Evolutionary conservation across 2,113 vertebrate genomes (phyloP).

Genomic region (Micronycteris hirsuta): DNA sequence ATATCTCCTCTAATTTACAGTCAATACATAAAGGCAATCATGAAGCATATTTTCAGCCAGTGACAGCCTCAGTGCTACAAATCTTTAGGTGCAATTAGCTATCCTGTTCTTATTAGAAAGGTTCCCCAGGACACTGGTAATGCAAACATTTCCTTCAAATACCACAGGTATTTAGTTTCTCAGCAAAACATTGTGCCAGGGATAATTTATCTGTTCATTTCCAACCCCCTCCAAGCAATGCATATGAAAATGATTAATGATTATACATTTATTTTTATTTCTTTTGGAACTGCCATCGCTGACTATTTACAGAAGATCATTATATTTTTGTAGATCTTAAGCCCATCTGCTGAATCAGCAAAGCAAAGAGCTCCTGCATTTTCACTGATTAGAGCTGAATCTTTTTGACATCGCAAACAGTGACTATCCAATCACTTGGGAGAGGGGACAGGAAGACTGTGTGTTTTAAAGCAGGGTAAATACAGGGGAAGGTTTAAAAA

Average conservation of each 20-base stretch:
- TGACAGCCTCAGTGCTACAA: background rate
- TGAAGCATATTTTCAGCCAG: conserved; percentile 47
- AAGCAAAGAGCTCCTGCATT: conserved; percentile 52
- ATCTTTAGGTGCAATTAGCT: background rate
- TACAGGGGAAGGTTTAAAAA: conserved; percentile 12
- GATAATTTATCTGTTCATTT: conserved; percentile 59
- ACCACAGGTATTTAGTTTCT: conserved; percentile 40
- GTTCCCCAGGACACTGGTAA: background rate
- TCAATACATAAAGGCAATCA: conserved; percentile 30
- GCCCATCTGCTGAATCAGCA: conserved; percentile 72
- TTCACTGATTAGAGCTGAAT: conserved; percentile 62
- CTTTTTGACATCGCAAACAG: conserved; percentile 48
- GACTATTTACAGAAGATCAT: conserved; percentile 71
- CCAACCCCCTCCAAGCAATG: conserved; percentile 32
- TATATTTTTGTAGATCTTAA: conserved; percentile 74
- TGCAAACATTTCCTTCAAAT: conserved; percentile 41
- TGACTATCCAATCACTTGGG: conserved; percentile 31
- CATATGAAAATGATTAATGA: conserved; percentile 70
- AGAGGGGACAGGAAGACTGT: background rate
- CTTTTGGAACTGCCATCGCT: conserved; percentile 62
- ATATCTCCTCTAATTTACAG: conserved; percentile 45
- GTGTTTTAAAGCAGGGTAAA: background rate
- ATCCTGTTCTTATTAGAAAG: background rate
- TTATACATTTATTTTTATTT: conserved; percentile 75
- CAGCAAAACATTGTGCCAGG: conserved; percentile 35